A percentile compares a stretch with the other conserved stretches of the same genome.
Evolutionary conservation across 2,113 vertebrate genomes (phyloP).

Genomic region (Dasyprocta punctata): DNA sequence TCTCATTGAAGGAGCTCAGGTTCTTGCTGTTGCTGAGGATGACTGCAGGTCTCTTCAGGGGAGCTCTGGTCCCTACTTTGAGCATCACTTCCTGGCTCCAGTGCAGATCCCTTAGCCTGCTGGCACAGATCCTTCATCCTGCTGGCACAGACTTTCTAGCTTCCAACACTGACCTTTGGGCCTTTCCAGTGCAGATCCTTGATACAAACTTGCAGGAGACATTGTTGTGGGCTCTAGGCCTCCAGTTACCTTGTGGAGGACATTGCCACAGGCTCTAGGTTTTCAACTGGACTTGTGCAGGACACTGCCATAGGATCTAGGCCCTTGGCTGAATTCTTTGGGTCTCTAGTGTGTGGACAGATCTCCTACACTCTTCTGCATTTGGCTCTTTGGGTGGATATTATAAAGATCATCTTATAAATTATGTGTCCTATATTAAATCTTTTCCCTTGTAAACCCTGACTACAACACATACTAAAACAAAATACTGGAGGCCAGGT

Average conservation of each 20-base stretch:
- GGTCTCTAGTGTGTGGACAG: neutral
- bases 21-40: neutral
- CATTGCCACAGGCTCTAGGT: neutral
- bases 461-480: neutral
- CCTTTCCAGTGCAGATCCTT: neutral
- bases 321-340: neutral
- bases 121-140: neutral
- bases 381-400: neutral
- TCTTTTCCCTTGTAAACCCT: neutral
- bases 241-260: neutral
- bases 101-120: neutral
- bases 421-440: neutral
- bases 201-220: neutral
- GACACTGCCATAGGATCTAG: neutral
- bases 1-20: neutral
- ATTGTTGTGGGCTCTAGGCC: neutral
- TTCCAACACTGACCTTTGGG: neutral
- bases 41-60: neutral
- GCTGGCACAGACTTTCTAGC: neutral
- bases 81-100: neutral
- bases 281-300: neutral
- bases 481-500: neutral
- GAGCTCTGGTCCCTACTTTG: neutral
- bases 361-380: neutral
- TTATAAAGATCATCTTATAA: neutral